Base-by-base conservation (phyloP, 2,113 vertebrate species). In the Cyprinodon brontotheroides region DNA sequence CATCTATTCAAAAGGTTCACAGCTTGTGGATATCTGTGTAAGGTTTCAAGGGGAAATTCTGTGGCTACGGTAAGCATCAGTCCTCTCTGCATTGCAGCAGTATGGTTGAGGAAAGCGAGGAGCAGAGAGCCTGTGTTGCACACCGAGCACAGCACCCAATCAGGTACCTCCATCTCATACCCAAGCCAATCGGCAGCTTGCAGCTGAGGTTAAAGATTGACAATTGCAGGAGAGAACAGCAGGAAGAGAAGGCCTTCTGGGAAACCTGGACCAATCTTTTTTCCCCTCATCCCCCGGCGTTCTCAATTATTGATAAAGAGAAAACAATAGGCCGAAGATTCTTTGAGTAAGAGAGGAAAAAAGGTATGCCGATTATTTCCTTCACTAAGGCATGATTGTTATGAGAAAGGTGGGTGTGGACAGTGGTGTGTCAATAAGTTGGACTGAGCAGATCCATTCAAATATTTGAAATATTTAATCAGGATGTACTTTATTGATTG, bases 81-180 rank as follows among this genome's bases (percentile, higher is more conserved):
- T 94, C 92, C 91, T 93, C 93, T 92, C 97, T 97, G 97, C 97
- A 98, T 95, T 98, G 97, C 97, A 98, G 96, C 95, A 96, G 94
- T 95, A 94, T 94, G 93, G 95, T 94, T 94, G 90, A 93, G 94
- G 88, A 91, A 91, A 95, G 93, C 93, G 92, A 89, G 94, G 95
- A 95, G 94, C 95, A 94, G 93, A 90, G 90, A 94, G 93, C 90
- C 91, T 86, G 92, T 94, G 94, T 94, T 94, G 92, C 92, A 92
- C 90, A 85, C 94, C 61, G 87, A 90, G 87, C 80, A 61, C 72
- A 86, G 93, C 89, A 90, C 92, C 96, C 96, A 96, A 94, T 96
- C 94, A 87, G 86, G 74, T 90, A 87, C 89, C 92, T 95, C 93
- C 85, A 13, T 93, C 90, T 91, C 91, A 87, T 84, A 79, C 92